Evolutionary conservation across 1,140 invertebrate species (phyloP).

Genomic region (Drosophila equinoxialis): DNA sequence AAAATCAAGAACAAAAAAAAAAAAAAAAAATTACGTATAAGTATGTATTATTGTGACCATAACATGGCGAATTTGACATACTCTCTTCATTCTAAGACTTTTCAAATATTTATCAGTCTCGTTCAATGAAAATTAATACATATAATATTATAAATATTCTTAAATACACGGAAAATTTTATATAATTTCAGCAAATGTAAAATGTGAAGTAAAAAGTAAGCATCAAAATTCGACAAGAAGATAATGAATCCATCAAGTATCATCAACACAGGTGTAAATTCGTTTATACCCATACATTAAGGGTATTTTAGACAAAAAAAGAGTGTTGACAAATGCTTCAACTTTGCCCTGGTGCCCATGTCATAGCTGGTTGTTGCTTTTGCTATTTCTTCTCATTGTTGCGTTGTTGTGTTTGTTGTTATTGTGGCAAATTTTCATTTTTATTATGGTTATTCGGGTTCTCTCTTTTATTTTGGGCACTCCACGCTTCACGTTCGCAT

Average conservation of each 20-base stretch:
- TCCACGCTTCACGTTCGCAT: neutral
- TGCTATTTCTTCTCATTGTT: slow-evolving; percentile 10
- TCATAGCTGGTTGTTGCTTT: slow-evolving; percentile 17
- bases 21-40: neutral
- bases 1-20: slow-evolving; percentile 67
- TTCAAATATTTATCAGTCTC: too few relatives aligned
- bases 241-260: too few relatives aligned
- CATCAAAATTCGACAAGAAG: too few relatives aligned
- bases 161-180: too few relatives aligned
- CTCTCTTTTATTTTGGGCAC: slow-evolving; percentile 29
- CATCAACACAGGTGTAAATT: too few relatives aligned
- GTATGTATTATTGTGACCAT: too few relatives aligned
- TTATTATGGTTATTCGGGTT: neutral
- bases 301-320: neutral
- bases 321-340: slow-evolving; percentile 32
- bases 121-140: too few relatives aligned
- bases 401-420: neutral
- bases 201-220: too few relatives aligned
- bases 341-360: slow-evolving; percentile 9
- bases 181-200: too few relatives aligned
- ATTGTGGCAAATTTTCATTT: slow-evolving; percentile 12
- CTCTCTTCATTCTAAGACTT: too few relatives aligned
- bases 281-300: neutral
- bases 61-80: neutral
- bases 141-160: too few relatives aligned